Evolutionary conservation across 2,888 invertebrate species (phyloP).

Genomic region (Eumacrocentrus americanus): DNA sequence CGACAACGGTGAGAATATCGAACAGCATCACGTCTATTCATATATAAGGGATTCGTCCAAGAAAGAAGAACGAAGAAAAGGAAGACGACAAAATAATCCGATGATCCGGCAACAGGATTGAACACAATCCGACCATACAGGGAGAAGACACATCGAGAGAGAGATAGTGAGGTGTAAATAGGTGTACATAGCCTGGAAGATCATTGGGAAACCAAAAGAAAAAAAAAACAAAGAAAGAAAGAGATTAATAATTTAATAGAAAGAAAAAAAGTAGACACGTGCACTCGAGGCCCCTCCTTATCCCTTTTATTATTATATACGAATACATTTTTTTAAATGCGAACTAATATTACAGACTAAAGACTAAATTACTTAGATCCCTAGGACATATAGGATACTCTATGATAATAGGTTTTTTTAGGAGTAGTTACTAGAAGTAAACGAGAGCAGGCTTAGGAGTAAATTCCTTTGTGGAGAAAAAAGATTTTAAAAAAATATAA

Average conservation of each 20-base stretch:
- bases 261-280: constrained; percentile 5
- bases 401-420: constrained; percentile 5
- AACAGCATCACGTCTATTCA: too few species aligned
- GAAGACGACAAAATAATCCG: too few species aligned
- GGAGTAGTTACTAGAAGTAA: constrained; percentile 20
- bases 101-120: too few species aligned
- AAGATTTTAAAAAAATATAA: constrained; percentile 14
- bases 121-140: too few species aligned
- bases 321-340: too few species aligned
- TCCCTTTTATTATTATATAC: background rate
- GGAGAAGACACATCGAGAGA: constrained; percentile 2
- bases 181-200: constrained; percentile 42
- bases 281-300: background rate
- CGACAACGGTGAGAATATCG: too few species aligned
- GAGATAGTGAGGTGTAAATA: constrained; percentile 43
- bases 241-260: constrained; percentile 20
- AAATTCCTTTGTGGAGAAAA: constrained; percentile 24
- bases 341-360: too few species aligned
- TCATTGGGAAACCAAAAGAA: constrained; percentile 19
- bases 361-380: too few species aligned
- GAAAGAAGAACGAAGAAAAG: too few species aligned
- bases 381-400: too few species aligned
- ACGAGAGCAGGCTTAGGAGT: constrained; percentile 28
- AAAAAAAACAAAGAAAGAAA: constrained; percentile 7
- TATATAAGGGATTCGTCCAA: too few species aligned